Conservation (phyloP, 1,140 invertebrate species). For the Pissodes strobi region DNA sequence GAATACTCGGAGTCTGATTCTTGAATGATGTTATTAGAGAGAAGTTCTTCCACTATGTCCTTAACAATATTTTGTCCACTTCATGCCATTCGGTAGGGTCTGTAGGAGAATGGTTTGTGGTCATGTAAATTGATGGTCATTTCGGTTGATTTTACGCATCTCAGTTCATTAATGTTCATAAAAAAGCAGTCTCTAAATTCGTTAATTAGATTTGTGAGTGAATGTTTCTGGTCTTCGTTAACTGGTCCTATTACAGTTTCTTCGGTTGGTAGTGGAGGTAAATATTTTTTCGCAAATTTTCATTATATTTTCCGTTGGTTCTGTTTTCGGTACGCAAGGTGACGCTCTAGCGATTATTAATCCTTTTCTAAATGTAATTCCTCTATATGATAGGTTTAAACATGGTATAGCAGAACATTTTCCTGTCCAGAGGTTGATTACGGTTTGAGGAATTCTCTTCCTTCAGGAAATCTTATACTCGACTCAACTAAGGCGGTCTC, state of each 20-base stretch:
- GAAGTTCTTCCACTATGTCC: constrained; percentile 16
- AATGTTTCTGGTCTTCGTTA: background rate
- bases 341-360: background rate
- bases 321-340: too few relatives aligned
- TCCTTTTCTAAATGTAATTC: background rate
- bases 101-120: background rate
- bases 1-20: constrained; percentile 41
- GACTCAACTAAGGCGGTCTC: background rate
- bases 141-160: background rate
- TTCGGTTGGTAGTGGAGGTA: background rate
- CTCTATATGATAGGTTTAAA: background rate
- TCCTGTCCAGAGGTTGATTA: background rate
- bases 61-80: constrained; percentile 3
- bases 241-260: background rate
- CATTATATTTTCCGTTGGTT: too few relatives aligned
- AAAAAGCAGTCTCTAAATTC: background rate
- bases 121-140: background rate
- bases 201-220: background rate
- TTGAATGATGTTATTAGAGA: constrained; percentile 28
- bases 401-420: too few relatives aligned
- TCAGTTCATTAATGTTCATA: background rate
- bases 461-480: background rate
- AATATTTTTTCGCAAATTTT: background rate
- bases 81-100: too few relatives aligned
- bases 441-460: background rate